Evolutionary conservation across 2,888 invertebrate species (phyloP), one percentile per base, ranked within the genome.

Genomic region (Dynastes hyllus): DNA sequence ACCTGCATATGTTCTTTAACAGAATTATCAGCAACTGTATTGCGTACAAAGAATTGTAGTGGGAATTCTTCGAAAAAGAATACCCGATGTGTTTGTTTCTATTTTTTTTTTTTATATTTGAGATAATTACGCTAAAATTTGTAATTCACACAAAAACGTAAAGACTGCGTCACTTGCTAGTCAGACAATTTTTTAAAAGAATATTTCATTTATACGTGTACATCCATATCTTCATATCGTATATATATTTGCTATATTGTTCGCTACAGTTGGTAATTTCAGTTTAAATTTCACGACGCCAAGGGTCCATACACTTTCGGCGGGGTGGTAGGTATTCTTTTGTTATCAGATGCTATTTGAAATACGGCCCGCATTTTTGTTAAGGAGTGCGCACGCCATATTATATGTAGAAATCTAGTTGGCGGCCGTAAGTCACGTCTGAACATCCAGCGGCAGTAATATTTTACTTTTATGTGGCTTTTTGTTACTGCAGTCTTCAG

Each of bases 381-480:
- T 65, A 40, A 65, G 65, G 37, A 65, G 37, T 37, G 65, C 40
- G 65, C 65, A 65, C 40, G 65, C 65, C 65, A 65, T 65, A 65
- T 65, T 70, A 50, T 51, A 73, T 53, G 73, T 73, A 73, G 73
- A 55, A 65, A 73, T 37, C 73, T 55, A 73, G 32, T 73, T 32
- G 73, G 53, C 29, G 58, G 32, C 58, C 58, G 58, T 73, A 73
- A 73, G 73, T 73, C 73, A 73, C 73, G 73, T 73, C 73, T 61
- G 58, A 40, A 16, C 73, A 65, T 65, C 65, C 65, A 65, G 37
- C 32, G 65, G 65, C 58, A 61, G 55, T 32, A 55, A 73, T 73
- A 73, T 73, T 73, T 73, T 73, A 73, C 73, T 73, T 73, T 73
- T 73, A 73, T 73, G 73, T 73, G 73, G 58, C 73, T 73, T 73